These are phyloP conservation scores for Cosmopolites sordidus DNA, from an alignment of 2,888 invertebrate species.

Conservation along the genomic window DNA sequence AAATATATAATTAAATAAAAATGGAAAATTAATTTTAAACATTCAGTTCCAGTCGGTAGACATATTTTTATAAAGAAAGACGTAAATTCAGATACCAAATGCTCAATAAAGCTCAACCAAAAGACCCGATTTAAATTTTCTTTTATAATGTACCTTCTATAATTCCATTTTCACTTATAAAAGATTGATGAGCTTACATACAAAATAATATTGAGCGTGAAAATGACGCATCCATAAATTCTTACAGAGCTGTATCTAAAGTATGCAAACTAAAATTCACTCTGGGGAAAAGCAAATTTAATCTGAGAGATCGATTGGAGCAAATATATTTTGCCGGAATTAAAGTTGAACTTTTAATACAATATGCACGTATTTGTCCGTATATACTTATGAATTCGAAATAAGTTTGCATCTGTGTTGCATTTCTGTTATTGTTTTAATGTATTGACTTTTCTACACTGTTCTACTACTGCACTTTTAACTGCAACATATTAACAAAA, in stretches of 20 bases:
- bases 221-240: conserved; percentile 7
- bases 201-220: background rate
- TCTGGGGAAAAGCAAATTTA: conserved; percentile 16
- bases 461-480: too few species aligned
- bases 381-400: too few species aligned
- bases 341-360: conserved; percentile 1
- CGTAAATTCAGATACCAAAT: too few species aligned
- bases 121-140: background rate
- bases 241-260: conserved; percentile 15
- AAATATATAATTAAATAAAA: too few species aligned
- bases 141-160: background rate
- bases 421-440: too few species aligned
- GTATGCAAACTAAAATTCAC: conserved; percentile 16
- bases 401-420: background rate
- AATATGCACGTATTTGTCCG: too few species aligned
- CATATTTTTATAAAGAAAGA: too few species aligned
- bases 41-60: too few species aligned
- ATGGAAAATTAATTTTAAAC: too few species aligned
- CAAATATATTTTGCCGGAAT: conserved; percentile 10
- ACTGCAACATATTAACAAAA: too few species aligned
- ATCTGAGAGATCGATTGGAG: conserved; percentile 10
- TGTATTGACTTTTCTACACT: too few species aligned
- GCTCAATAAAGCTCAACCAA: too few species aligned
- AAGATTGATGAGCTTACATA: conserved; percentile 5
- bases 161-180: conserved; percentile 3